Evolutionary conservation across 1,140 invertebrate genomes (phyloP).

Genomic region (Heliothis subflexa): DNA sequence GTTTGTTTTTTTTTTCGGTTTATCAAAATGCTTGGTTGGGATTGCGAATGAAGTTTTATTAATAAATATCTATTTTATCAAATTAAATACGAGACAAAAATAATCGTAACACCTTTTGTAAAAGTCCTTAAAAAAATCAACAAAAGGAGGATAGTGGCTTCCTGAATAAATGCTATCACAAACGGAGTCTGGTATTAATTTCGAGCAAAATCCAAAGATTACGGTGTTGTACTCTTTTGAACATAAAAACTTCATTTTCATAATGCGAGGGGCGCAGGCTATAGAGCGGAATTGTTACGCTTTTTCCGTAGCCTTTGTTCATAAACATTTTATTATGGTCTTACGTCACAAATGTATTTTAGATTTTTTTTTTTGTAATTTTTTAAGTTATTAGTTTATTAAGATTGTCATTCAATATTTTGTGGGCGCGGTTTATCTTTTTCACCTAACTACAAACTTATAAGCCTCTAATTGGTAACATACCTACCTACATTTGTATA

Average conservation of each 20-base stretch:
- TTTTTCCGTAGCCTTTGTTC: constrained; percentile 62
- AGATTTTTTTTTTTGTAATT: constrained; percentile 24
- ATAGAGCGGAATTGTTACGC: constrained; percentile 78
- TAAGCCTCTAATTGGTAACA: too few species aligned
- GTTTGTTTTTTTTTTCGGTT: background rate
- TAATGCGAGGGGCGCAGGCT: constrained; percentile 76
- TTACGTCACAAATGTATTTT: constrained; percentile 13
- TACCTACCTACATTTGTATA: too few species aligned
- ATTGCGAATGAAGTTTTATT: too few species aligned
- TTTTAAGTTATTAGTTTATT: constrained; percentile 1
- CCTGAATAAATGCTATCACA: constrained; percentile 19
- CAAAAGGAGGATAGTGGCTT: background rate
- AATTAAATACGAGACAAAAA: background rate
- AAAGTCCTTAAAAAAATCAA: background rate
- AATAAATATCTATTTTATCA: too few species aligned
- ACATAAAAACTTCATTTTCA: constrained; percentile 79
- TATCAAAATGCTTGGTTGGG: background rate
- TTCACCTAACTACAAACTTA: too few species aligned
- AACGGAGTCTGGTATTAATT: constrained; percentile 41
- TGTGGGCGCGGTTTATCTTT: too few species aligned
- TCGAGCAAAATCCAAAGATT: constrained; percentile 40
- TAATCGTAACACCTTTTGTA: background rate
- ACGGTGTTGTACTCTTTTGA: constrained; percentile 53
- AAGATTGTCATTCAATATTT: background rate
- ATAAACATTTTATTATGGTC: constrained; percentile 56